A percentile compares a stretch with the other conserved stretches of the same genome.
Evolutionary conservation across 2,797 vertebrate species (phyloP).

Genomic region (Gallinago solitaria): DNA sequence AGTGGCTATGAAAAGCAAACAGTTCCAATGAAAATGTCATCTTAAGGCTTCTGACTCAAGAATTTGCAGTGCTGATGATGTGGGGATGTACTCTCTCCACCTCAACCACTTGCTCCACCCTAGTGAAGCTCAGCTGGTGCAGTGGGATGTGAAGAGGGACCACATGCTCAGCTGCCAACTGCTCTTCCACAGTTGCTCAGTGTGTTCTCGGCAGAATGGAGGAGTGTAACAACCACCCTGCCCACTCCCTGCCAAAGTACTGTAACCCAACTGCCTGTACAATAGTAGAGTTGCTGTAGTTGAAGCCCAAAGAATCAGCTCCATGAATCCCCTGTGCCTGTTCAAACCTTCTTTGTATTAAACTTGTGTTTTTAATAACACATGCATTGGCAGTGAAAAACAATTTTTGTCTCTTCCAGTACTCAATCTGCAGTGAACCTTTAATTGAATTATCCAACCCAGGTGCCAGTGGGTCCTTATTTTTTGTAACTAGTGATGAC

Average conservation of each 20-base stretch:
- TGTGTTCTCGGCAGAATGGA: background rate
- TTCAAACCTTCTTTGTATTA: background rate
- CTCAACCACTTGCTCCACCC: accelerated
- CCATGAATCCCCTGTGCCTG: background rate
- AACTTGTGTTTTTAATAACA: background rate
- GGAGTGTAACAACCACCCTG: background rate
- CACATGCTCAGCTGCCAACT: accelerated
- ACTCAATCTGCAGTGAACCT: conserved; percentile 93
- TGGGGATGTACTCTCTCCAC: background rate
- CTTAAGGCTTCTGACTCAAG: background rate
- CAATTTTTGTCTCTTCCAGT: conserved; percentile 77
- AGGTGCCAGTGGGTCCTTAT: conserved; percentile 95
- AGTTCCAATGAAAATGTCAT: background rate
- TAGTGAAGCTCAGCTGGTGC: background rate
- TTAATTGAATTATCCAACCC: conserved; percentile 95
- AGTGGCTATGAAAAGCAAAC: background rate
- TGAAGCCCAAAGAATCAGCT: background rate
- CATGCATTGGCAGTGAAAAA: background rate
- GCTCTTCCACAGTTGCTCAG: background rate
- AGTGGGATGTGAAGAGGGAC: background rate
- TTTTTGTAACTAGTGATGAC: conserved; percentile 95
- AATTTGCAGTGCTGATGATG: background rate
- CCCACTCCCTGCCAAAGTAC: background rate
- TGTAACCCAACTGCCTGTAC: background rate
- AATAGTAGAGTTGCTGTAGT: background rate